Evolutionary conservation across 2,113 vertebrate species (phyloP).

Genomic region (Vidua chalybeata): DNA sequence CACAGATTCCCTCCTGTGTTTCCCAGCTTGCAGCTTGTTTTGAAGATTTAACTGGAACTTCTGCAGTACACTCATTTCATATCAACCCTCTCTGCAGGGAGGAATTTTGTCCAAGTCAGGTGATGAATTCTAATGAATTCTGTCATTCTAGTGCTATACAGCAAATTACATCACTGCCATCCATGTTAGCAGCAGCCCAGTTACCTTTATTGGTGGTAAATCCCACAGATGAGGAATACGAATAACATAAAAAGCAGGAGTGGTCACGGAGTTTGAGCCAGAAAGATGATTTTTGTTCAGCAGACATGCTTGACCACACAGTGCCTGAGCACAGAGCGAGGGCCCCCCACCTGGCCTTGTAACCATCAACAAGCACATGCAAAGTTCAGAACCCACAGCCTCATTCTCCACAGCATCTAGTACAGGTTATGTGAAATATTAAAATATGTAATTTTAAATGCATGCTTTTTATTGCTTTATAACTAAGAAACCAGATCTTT

Average conservation of each 20-base stretch:
- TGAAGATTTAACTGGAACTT: background rate
- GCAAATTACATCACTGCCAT: background rate
- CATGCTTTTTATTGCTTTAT: slow-evolving; percentile 55
- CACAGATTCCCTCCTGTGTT: background rate
- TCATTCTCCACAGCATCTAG: background rate
- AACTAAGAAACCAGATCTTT: slow-evolving; percentile 65
- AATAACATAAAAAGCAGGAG: background rate
- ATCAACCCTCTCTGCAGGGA: background rate
- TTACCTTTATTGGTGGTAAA: background rate
- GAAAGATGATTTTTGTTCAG: background rate
- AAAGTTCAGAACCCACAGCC: background rate
- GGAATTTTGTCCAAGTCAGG: background rate
- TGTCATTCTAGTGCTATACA: background rate
- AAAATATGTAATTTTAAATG: slow-evolving; percentile 70
- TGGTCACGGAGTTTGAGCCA: background rate
- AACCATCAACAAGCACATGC: background rate
- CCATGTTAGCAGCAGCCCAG: background rate
- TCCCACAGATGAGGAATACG: background rate
- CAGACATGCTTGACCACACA: background rate
- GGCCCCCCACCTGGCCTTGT: slow-evolving; percentile 26
- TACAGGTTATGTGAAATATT: slow-evolving; percentile 35
- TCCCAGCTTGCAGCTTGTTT: background rate
- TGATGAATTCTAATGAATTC: background rate
- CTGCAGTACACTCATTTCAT: background rate
- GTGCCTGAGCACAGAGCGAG: background rate